phyloP scores from a whole-genome alignment of 2,797 vertebrate species.

The Falco naumanni region DNA sequence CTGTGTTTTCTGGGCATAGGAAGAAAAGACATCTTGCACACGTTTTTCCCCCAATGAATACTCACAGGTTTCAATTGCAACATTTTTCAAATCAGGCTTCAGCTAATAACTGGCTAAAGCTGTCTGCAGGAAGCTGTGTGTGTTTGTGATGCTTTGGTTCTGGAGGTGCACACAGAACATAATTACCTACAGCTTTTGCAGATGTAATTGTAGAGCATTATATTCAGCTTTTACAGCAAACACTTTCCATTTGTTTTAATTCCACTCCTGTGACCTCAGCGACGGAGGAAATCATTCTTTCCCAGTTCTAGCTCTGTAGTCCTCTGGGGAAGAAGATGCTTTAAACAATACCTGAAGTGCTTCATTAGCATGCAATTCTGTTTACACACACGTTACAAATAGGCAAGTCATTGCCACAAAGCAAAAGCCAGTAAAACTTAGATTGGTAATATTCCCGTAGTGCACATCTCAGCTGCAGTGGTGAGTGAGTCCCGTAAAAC shows the following conservation, averaged over 20 bases:
- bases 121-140: neutral
- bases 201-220: neutral
- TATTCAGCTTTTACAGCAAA: neutral
- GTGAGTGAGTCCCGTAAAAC: neutral
- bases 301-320: neutral
- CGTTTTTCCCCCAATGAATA: neutral
- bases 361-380: neutral
- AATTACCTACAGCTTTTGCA: neutral
- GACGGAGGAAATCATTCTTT: neutral
- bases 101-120: neutral
- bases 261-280: neutral
- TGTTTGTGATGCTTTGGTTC: neutral
- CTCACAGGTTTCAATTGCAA: neutral
- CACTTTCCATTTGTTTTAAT: constrained; percentile 14
- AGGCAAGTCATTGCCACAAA: neutral
- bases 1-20: neutral
- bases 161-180: neutral
- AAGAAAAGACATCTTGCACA: neutral
- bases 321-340: neutral
- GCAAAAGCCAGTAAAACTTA: neutral
- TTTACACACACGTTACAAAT: neutral
- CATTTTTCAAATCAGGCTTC: neutral
- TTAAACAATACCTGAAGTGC: neutral
- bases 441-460: neutral
- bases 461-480: neutral